A percentile compares a stretch with the other conserved stretches of the same genome.
Conservation (phyloP, 2,797 vertebrate genomes). For the Diceros bicornis region DNA sequence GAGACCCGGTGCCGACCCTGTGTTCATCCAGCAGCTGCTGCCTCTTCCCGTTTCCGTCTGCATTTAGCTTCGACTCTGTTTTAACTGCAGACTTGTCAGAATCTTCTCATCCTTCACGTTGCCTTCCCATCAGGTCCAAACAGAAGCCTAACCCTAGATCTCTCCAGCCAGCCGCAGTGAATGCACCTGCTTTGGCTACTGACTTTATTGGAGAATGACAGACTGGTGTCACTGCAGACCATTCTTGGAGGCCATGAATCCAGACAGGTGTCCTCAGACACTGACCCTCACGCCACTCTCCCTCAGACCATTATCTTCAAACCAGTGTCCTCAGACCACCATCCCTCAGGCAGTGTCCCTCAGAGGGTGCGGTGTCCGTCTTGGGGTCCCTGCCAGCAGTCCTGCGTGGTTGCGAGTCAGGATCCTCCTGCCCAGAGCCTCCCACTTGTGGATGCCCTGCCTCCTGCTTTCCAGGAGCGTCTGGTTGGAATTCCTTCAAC, state of each 20-base stretch:
- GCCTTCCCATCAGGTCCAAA: not conserved
- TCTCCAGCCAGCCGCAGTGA: not conserved
- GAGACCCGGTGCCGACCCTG: not conserved
- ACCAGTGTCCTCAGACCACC: not conserved
- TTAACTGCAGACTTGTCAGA: not conserved
- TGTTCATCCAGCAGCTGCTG: not conserved
- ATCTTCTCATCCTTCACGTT: too few species aligned
- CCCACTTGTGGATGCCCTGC: not conserved
- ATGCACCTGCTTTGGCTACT: not conserved
- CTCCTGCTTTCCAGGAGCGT: not conserved
- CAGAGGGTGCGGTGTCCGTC: too few species aligned
- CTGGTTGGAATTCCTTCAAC: not conserved
- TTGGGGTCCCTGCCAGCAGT: not conserved
- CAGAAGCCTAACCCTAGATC: not conserved
- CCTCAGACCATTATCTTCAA: not conserved
- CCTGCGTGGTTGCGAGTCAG: not conserved
- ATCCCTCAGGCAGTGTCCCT: not conserved
- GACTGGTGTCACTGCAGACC: too few species aligned
- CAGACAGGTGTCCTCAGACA: not conserved
- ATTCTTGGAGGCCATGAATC: too few species aligned
- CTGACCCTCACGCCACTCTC: not conserved
- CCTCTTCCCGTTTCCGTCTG: not conserved
- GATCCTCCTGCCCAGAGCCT: not conserved
- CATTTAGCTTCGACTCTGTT: fast-evolving
- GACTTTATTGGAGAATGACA: not conserved